Percentiles rank a stretch among this genome's conserved stretches.
phyloP scores from a whole-genome alignment of 1,140 invertebrate genomes.

The Drosophila simulans region DNA sequence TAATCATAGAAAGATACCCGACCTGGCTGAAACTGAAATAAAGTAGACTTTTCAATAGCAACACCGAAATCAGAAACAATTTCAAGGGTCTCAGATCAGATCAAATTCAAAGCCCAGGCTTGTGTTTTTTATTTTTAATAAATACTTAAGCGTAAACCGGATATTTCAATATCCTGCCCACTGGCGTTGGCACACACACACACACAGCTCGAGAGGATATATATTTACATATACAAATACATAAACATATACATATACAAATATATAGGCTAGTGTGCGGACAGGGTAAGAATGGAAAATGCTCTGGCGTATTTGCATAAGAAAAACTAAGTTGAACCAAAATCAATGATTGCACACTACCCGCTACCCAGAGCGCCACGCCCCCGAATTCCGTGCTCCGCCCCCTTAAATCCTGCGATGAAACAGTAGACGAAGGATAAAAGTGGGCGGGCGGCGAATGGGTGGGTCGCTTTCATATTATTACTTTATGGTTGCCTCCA shows the following conservation, averaged over 20 bases:
- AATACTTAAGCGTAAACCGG: constrained; percentile 70
- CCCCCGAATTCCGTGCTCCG: constrained; percentile 15
- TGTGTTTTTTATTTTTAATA: constrained; percentile 63
- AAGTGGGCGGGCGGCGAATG: neutral
- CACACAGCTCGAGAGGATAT: constrained; percentile 6
- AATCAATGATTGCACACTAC: constrained; percentile 79
- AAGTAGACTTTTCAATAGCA: constrained; percentile 1
- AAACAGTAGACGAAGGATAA: constrained; percentile 38
- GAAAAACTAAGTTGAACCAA: constrained; percentile 79
- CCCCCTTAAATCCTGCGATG: constrained; percentile 47
- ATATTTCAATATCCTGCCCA: constrained; percentile 65
- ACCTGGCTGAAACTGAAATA: constrained; percentile 13
- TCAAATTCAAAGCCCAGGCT: constrained; percentile 39
- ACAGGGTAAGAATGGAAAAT: constrained; percentile 71
- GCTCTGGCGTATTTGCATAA: constrained; percentile 76
- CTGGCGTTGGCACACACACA: constrained; percentile 47
- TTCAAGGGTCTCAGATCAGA: constrained; percentile 36
- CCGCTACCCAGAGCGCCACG: constrained; percentile 40
- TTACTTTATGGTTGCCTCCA: constrained; percentile 82
- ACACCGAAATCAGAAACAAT: constrained; percentile 28
- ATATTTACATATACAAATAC: neutral
- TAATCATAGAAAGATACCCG: constrained; percentile 18
- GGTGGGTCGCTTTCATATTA: constrained; percentile 67
- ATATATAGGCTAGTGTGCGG: constrained; percentile 12
- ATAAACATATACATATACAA: neutral